These are phyloP conservation scores for Laticauda laticaudata DNA, from an alignment of 2,113 vertebrate species.

Conservation along the genomic window DNA sequence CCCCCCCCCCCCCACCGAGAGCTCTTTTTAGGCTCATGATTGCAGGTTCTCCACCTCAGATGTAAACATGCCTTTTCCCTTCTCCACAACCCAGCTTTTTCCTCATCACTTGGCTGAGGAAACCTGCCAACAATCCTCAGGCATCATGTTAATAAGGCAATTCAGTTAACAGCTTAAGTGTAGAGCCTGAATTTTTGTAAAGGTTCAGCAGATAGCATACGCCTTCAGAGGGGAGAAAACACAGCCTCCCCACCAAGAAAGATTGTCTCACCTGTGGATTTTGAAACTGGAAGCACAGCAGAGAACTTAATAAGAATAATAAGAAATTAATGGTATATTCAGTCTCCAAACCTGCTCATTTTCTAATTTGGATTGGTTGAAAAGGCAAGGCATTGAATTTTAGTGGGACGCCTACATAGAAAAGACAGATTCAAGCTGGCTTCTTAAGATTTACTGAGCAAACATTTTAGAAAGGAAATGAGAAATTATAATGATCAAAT, in stretches of 20 bases:
- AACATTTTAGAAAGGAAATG: background rate
- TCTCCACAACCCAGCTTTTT: background rate
- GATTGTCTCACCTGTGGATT: background rate
- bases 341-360: background rate
- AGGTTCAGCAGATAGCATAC: background rate
- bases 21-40: background rate
- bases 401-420: background rate
- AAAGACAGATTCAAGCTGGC: background rate
- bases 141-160: background rate
- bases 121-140: background rate
- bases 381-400: background rate
- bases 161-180: background rate
- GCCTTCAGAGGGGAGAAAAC: background rate
- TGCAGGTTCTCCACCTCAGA: background rate
- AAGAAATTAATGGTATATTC: background rate
- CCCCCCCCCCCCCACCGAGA: background rate
- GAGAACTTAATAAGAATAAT: background rate
- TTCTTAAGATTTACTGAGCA: background rate
- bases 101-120: background rate
- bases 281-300: background rate
- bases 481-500: background rate
- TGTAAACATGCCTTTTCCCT: background rate
- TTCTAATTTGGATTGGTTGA: background rate
- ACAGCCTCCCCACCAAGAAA: background rate
- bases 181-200: background rate